Evolutionary conservation across 2,888 invertebrate genomes (phyloP).

Genomic region (Thymelicus sylvestris): DNA sequence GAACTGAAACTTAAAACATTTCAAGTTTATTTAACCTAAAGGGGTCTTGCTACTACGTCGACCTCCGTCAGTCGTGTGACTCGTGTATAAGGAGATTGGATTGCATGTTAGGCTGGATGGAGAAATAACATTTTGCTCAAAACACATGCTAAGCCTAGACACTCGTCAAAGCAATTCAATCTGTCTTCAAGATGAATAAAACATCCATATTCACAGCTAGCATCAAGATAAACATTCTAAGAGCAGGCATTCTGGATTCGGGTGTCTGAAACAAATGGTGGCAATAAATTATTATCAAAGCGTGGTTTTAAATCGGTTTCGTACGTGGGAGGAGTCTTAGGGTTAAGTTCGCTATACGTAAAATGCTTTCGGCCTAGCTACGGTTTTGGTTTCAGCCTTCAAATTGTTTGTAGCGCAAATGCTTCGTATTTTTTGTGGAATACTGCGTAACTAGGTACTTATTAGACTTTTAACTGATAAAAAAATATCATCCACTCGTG

Average conservation of each 20-base stretch:
- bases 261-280: conserved; percentile 23
- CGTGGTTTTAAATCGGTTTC: conserved; percentile 33
- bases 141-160: not conserved
- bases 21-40: no score
- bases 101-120: no score
- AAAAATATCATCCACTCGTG: no score
- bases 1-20: no score
- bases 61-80: no score
- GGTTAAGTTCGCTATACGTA: not conserved
- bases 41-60: no score
- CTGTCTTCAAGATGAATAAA: conserved; percentile 23
- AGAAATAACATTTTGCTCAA: not conserved
- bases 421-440: not conserved
- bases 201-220: conserved; percentile 22
- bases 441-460: no score
- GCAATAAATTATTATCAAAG: conserved; percentile 31
- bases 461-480: no score
- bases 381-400: not conserved
- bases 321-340: conserved; percentile 19
- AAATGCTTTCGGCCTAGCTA: not conserved
- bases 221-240: conserved; percentile 23
- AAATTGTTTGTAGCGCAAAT: not conserved
- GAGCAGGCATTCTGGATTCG: conserved; percentile 14
- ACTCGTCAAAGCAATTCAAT: not conserved
- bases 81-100: no score